phyloP scores from a whole-genome alignment of 2,888 invertebrate species.

The Orchesella flavescens region DNA sequence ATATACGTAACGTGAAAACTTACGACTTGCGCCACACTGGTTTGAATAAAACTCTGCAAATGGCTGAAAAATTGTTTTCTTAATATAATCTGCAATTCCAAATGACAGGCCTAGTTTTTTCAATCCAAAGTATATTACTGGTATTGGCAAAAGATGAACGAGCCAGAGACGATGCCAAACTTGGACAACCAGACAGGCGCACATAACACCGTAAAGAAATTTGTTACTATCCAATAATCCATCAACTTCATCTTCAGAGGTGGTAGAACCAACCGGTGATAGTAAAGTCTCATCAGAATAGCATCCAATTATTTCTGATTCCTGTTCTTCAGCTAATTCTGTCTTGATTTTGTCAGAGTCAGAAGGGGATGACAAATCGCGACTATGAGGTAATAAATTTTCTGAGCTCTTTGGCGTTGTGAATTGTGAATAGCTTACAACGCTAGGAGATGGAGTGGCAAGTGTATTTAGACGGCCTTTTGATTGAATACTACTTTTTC shows the following conservation, averaged over 20 bases:
- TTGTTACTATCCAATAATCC: slow-evolving; percentile 78
- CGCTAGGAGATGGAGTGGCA: slow-evolving; percentile 26
- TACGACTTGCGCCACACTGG: slow-evolving; percentile 57
- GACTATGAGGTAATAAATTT: neutral
- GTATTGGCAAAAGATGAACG: slow-evolving; percentile 84
- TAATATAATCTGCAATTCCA: slow-evolving; percentile 60
- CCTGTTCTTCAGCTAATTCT: neutral
- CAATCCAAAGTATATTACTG: slow-evolving; percentile 82
- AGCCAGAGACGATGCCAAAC: slow-evolving; percentile 91
- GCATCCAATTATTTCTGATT: neutral
- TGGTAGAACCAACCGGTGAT: neutral
- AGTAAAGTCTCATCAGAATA: neutral
- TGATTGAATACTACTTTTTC: slow-evolving; percentile 37
- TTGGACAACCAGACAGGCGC: slow-evolving; percentile 87
- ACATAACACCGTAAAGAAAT: slow-evolving; percentile 85
- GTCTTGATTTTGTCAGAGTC: neutral
- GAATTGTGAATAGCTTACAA: neutral
- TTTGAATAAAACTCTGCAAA: slow-evolving; percentile 60
- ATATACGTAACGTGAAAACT: too few relatives aligned
- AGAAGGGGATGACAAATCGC: neutral
- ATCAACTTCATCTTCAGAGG: slow-evolving; percentile 74
- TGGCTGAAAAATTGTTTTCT: slow-evolving; percentile 49
- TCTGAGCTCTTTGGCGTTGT: neutral
- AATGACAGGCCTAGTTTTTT: slow-evolving; percentile 74
- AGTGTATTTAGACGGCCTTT: slow-evolving; percentile 17